Base-by-base conservation (phyloP, 2,888 invertebrate genomes). In the Teinopalpus imperialis region DNA sequence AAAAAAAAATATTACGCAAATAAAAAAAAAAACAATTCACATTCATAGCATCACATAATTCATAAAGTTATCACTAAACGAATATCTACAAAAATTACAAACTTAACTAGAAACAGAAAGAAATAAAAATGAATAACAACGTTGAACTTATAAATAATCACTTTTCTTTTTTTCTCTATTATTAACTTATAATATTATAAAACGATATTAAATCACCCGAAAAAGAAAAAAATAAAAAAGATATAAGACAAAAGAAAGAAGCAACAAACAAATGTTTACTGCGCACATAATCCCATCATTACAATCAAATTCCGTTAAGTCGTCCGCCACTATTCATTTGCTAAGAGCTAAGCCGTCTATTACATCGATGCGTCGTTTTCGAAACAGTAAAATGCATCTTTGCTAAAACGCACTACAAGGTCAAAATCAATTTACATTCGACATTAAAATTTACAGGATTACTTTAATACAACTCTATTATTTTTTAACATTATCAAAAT, bases 71-170 rank as follows among this genome's bases (percentile, higher is more conserved):
- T 52, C 13, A 48, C 48, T 53, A 57, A 56, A 53, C 56, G 60
- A 61, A 49, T 57, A 63, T 56, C 57, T 61, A 70, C 47, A 69
- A 66, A 68, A 69, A 36, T 61, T 61, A 73, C 72, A 81, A 81
- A 81, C 80, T 72, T 81, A 81, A 77, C 75, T 75, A 63, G 32
- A 62, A 63, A 59, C 64, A 68, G 69, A 63, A 64, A 61, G 63
- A 69, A 9, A 12, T 32, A 35, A 68, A 69, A 69, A 60, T 72
- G 74, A 74, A 81, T 67, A 63, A 57, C 52, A 54, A 61, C 53
- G 47, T 53, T 54, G 53, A 55, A 51, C 51, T 52, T 55, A 55
- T 53, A 51, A 47, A 57, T 59, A 70, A 59, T 55, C 60, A 55
- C 53, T 53, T 49, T 48, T 43, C 53, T 49, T 51, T 43, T 51